Conservation (phyloP, 2,113 vertebrate genomes). For the Urocitellus parryii region DNA sequence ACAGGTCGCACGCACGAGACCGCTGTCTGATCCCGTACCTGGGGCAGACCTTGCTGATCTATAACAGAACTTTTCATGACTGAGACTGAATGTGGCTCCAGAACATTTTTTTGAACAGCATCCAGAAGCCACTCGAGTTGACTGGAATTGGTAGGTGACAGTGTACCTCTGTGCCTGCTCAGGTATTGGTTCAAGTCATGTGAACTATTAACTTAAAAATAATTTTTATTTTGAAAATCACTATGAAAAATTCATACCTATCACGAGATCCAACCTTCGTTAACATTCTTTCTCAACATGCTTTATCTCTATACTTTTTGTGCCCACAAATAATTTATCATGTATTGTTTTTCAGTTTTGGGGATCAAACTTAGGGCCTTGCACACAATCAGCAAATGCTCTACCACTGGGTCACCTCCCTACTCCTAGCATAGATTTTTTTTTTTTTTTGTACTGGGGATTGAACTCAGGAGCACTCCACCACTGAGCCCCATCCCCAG, state of each 20-base stretch:
- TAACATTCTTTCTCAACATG: background rate
- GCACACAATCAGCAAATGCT: no score
- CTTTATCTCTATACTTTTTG: background rate
- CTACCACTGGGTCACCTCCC: no score
- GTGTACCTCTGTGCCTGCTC: no score
- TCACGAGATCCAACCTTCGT: background rate
- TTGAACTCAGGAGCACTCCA: no score
- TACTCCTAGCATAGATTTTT: background rate
- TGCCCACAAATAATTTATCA: background rate
- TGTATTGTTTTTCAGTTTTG: background rate
- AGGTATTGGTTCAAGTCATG: background rate
- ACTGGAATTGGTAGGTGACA: background rate
- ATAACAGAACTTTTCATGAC: background rate
- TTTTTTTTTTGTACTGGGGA: no score
- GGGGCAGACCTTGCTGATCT: constrained; percentile 31
- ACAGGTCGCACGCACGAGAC: accelerated
- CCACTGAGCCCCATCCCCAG: background rate
- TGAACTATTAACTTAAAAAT: background rate
- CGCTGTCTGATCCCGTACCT: accelerated
- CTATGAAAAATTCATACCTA: background rate
- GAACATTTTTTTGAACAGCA: background rate
- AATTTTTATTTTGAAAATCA: background rate
- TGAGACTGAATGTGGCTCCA: background rate
- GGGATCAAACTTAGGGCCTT: no score
- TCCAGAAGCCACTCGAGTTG: background rate